Conservation (phyloP, 2,797 vertebrate genomes). For the Taenioides sp. region DNA sequence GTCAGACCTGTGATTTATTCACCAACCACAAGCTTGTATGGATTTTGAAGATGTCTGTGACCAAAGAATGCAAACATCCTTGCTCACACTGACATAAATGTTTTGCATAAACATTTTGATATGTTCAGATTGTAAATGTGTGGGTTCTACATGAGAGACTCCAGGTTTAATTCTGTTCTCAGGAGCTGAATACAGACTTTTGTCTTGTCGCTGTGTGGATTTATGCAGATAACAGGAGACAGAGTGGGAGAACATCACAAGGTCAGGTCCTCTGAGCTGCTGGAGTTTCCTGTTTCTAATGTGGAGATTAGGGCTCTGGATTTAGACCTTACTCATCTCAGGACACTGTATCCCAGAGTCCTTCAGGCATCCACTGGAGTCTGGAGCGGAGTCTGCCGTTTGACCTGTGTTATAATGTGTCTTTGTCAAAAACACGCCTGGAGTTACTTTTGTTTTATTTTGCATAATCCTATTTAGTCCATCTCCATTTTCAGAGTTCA, state of each 20-base stretch:
- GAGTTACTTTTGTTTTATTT: neutral
- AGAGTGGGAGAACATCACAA: constrained; percentile 58
- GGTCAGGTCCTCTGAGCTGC: constrained; percentile 60
- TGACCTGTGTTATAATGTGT: neutral
- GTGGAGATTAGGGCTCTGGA: constrained; percentile 71
- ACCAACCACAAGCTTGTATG: too few relatives aligned
- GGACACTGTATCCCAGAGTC: constrained; percentile 70
- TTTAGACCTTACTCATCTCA: constrained; percentile 63
- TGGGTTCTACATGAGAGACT: constrained; percentile 12
- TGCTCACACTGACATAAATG: too few relatives aligned
- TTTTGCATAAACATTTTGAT: neutral
- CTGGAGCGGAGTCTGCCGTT: neutral
- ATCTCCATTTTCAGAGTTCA: neutral
- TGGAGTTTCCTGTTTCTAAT: constrained; percentile 67
- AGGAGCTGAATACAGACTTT: constrained; percentile 12
- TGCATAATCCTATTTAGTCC: neutral
- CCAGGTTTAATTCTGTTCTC: constrained; percentile 13
- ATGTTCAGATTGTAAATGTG: neutral
- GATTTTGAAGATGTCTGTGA: too few relatives aligned
- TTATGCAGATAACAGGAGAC: constrained; percentile 41
- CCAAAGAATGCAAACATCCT: too few relatives aligned
- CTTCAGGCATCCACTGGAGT: constrained; percentile 28
- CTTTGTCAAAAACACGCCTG: neutral
- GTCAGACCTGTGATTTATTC: too few relatives aligned
- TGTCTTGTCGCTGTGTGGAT: constrained; percentile 14